Percentiles rank a stretch among this genome's conserved stretches.
These are phyloP conservation scores for Lota lota DNA, from an alignment of 2,113 vertebrate genomes.

Conservation along the genomic window DNA sequence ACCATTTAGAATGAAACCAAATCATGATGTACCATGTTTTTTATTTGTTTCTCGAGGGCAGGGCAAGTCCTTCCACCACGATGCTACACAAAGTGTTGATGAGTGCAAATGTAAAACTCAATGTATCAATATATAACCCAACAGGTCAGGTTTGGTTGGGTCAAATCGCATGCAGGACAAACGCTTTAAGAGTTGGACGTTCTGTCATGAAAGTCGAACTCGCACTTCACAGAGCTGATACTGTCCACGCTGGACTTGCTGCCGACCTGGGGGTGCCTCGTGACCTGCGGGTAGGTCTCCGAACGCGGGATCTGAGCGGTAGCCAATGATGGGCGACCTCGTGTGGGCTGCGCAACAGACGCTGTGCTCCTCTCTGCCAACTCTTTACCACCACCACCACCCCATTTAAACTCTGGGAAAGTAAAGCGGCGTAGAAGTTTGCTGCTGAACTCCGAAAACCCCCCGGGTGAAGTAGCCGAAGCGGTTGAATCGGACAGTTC, in stretches of 20 bases:
- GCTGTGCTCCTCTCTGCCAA: slow-evolving; percentile 1
- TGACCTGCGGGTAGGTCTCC: slow-evolving; percentile 60
- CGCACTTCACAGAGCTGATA: slow-evolving; percentile 75
- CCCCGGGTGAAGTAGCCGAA: slow-evolving; percentile 1
- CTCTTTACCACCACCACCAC: slow-evolving; percentile 15
- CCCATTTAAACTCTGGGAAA: slow-evolving; percentile 63
- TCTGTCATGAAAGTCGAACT: slow-evolving; percentile 67
- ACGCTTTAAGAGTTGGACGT: slow-evolving; percentile 19
- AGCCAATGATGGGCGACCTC: background rate
- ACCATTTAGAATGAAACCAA: too few relatives aligned
- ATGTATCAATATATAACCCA: background rate
- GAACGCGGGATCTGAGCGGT: slow-evolving; percentile 54
- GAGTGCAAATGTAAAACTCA: background rate
- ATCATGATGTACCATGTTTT: too few relatives aligned
- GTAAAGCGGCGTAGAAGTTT: slow-evolving; percentile 68
- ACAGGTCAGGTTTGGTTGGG: background rate
- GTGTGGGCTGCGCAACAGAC: background rate
- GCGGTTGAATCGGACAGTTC: background rate
- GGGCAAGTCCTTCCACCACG: too few relatives aligned
- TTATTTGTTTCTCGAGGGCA: too few relatives aligned
- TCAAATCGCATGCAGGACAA: slow-evolving; percentile 8
- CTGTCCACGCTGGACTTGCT: slow-evolving; percentile 72
- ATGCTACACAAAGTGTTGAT: too few relatives aligned
- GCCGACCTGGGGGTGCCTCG: slow-evolving; percentile 59
- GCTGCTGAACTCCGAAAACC: slow-evolving; percentile 53